phyloP scores from a whole-genome alignment of 2,797 vertebrate species.

The Paedocypris micromegethes region DNA sequence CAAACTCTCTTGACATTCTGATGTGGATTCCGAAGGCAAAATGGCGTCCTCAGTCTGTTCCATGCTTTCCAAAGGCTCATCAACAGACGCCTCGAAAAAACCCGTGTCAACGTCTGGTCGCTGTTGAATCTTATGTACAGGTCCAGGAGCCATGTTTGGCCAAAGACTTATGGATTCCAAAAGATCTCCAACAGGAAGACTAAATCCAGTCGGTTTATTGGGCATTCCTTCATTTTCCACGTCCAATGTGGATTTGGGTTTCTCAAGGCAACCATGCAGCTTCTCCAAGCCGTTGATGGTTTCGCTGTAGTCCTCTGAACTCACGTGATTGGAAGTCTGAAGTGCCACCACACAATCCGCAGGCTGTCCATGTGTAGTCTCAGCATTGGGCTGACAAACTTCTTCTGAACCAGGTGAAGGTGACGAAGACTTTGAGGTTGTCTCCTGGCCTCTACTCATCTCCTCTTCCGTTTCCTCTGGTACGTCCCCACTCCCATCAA shows the following conservation, averaged over 20 bases:
- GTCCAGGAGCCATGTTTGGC: constrained; percentile 37
- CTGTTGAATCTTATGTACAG: constrained; percentile 8
- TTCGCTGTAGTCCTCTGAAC: constrained; percentile 5
- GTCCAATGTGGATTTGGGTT: not conserved
- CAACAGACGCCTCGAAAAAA: not conserved
- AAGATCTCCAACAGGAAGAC: not conserved
- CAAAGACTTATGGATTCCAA: constrained; percentile 7
- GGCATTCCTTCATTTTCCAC: not conserved
- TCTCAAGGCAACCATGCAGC: not conserved
- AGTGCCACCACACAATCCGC: not conserved
- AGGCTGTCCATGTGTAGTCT: not conserved
- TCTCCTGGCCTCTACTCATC: constrained; percentile 26
- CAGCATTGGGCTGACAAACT: not conserved
- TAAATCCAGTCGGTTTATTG: constrained; percentile 2
- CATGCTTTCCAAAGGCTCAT: constrained; percentile 10
- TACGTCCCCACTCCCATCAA: constrained; percentile 27
- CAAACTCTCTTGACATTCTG: constrained; percentile 9
- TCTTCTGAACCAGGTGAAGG: constrained; percentile 12
- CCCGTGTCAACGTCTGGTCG: constrained; percentile 7
- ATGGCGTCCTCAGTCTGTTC: not conserved
- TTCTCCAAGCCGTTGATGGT: constrained; percentile 1
- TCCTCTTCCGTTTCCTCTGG: constrained; percentile 40
- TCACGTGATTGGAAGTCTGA: not conserved
- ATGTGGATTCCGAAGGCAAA: constrained; percentile 12
- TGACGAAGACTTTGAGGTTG: constrained; percentile 2